These are phyloP conservation scores for Drepanosiphum platanoidis DNA, from an alignment of 2,888 invertebrate species.

Conservation along the genomic window DNA sequence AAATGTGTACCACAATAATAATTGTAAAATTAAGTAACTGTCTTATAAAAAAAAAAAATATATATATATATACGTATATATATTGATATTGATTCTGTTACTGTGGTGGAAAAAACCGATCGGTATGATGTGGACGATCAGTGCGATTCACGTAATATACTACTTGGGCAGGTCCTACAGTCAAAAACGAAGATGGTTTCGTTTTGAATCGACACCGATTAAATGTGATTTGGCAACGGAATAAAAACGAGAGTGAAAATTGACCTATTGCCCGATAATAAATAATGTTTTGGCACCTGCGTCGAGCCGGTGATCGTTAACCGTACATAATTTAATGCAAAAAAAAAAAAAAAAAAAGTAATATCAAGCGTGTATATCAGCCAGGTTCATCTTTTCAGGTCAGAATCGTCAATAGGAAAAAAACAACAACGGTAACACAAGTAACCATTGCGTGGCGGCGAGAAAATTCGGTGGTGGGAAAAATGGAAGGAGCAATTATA, in stretches of 20 bases:
- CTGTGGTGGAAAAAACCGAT: too few species aligned
- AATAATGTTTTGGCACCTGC: conserved; percentile 23
- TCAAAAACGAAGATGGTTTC: not conserved
- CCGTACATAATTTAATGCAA: conserved; percentile 2
- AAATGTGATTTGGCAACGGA: conserved; percentile 9
- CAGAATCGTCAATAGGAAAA: conserved; percentile 1
- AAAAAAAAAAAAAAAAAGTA: conserved; percentile 7
- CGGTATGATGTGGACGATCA: too few species aligned
- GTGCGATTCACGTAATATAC: not conserved
- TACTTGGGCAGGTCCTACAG: too few species aligned
- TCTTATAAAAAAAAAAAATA: too few species aligned
- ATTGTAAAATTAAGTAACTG: too few species aligned
- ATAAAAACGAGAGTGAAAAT: conserved; percentile 49
- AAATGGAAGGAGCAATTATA: conserved; percentile 53
- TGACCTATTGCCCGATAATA: not conserved
- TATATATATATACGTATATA: too few species aligned
- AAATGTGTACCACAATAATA: too few species aligned
- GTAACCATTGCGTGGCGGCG: conserved; percentile 5
- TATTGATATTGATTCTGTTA: too few species aligned
- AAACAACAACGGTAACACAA: too few species aligned
- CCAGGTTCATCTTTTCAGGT: conserved; percentile 53
- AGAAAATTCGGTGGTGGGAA: conserved; percentile 40
- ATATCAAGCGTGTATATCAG: not conserved
- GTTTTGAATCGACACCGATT: not conserved
- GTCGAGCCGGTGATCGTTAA: not conserved